Base-by-base conservation (phyloP, 2,113 vertebrate species). In the Crypturellus undulatus region DNA sequence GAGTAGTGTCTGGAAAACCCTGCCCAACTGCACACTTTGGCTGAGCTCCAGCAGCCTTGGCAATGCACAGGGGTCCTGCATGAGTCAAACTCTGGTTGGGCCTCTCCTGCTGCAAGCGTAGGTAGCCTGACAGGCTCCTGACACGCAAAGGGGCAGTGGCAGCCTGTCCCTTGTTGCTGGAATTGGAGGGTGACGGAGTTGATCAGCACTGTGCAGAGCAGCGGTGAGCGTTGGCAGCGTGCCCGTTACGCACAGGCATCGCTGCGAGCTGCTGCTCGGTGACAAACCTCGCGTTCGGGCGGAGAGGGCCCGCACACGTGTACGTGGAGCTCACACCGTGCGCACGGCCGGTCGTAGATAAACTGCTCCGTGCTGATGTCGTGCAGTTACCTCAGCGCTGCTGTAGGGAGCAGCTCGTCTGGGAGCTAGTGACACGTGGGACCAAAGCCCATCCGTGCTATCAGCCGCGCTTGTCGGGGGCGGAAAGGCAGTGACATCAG, bases 401-500 rank as follows among this genome's bases (percentile, higher is more conserved):
- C 95, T 73, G 54, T 25, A 89, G 80, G 79, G 89, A 67, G 59
- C 25, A 40, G 87, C 93, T 96, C 80, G 81, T 92, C 88, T 75
- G 83, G 68, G 84, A 95, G 91, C 87, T 64, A 71, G 78, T 93
- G 92, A 94, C 93, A 96, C 79, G 91, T 83, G 94, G 88, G 96
- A 95, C 92, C 84, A 88, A 75, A 94, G 80, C 79, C 92, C 49
- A 2, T 71, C 64, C 68, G 68, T 18, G 16, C 82, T 83, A 59
- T 87, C 94, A 68, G 76, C 71, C 67, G 64, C 77, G 52, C 93
- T 78, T 94, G 91, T 93, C 92, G 77, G 63, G 67, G 84, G 70
- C 63, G 82, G 78, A 83, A 88, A 81, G 47, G 24, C 65, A 62
- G 69, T 96, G 96, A 94, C 96, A 92, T 93, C 94, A 97, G 90